Evolutionary conservation across 2,797 vertebrate genomes (phyloP), one percentile per base, ranked within the genome.

Genomic region (Ptychadena robeensis): DNA sequence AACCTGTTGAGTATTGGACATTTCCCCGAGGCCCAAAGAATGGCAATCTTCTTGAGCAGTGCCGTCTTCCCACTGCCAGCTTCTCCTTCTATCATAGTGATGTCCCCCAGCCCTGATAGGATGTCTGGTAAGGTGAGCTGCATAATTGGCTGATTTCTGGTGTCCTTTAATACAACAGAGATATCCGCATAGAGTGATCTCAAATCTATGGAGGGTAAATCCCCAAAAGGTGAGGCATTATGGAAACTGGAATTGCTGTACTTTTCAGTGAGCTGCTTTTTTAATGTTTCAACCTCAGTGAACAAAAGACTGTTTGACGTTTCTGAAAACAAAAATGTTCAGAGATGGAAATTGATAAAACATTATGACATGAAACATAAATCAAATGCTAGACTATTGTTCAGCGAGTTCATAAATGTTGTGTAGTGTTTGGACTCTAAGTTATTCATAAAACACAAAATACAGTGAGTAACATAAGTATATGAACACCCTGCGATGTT

Each of bases 41-140:
- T 81, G 28, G 88, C 89, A 57, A 83, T 87, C 75, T 86, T 88
- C 73, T 82, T 88, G 32, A 92, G 86, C 32, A 91, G 73, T 32
- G 87, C 70, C 0, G 85, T 80, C 85, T 90, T 91, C 28, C 89
- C 87, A 61, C 87, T 88, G 31, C 89, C 88, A 9, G 81, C 81
- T 86, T 91, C 88, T 0, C 90, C 90, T 82, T 91, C 86, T 69
- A 90, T 85, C 53, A 89, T 87, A 67, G 85, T 83, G 76, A 89
- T 86, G 28, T 88, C 87, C 38, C 75, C 72, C 44, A 91, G 66
- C 53, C 61, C 78, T 3, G n/a, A 78, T 18, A 89, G 78, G 64
- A 90, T 37, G 28, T 88, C 85, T 0, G 87, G 76, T 15, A 91
- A 44, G 7, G 77, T 32, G 27, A 86, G 22, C 27, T 85, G 83